Percentiles rank a stretch among this genome's conserved stretches.
Conservation (phyloP, 37 sponge, comb jelly and placozoan genomes). For the Chondrilla cf. caribensis region DNA sequence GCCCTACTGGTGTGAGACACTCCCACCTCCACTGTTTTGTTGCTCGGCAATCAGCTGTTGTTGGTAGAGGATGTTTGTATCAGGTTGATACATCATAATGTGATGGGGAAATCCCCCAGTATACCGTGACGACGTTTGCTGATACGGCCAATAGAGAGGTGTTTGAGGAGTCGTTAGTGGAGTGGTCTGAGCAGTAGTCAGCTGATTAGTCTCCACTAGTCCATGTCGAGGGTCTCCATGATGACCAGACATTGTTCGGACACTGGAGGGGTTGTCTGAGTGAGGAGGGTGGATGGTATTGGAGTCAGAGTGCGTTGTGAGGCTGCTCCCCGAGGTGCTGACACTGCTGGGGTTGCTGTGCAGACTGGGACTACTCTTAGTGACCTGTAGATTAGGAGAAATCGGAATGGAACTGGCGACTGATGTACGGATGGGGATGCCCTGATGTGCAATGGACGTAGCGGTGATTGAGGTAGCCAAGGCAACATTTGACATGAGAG, state of each 20-base stretch:
- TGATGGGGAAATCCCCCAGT: neutral
- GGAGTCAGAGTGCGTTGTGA: neutral
- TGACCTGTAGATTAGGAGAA: neutral
- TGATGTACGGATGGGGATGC: neutral
- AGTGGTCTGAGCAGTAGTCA: neutral
- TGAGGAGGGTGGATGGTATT: neutral
- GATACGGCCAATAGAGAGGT: conserved; percentile 14
- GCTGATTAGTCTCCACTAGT: neutral
- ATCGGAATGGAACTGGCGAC: neutral
- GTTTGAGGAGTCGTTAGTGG: neutral
- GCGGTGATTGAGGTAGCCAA: neutral
- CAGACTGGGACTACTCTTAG: conserved; percentile 1
- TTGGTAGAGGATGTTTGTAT: neutral
- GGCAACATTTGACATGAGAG: neutral
- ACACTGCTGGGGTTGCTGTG: conserved; percentile 9
- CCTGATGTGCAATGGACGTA: neutral
- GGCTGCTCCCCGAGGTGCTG: neutral
- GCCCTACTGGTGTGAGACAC: neutral
- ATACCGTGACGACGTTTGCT: neutral
- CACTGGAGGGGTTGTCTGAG: neutral
- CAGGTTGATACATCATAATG: neutral
- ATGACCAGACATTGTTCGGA: neutral
- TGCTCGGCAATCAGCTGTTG: conserved; percentile 10
- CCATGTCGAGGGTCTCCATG: neutral
- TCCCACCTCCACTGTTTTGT: neutral